Evolutionary conservation across 1,140 invertebrate genomes (phyloP), one percentile per base, ranked within the genome.

Genomic region (Onthophagus taurus): DNA sequence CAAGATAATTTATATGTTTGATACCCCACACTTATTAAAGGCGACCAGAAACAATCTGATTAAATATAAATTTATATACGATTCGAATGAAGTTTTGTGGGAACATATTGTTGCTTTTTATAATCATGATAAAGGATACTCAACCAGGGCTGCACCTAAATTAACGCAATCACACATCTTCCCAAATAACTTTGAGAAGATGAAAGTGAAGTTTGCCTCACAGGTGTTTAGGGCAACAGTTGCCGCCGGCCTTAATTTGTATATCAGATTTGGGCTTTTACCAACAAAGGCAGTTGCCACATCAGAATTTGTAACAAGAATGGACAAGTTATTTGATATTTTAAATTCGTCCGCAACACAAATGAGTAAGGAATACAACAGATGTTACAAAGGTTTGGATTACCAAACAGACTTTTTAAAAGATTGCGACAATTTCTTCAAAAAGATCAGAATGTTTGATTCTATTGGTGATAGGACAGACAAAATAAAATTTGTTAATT

Each of bases 321-420:
- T 26, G 24, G 24, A 26, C 24, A 26, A n/a, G 24, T 26, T 26
- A 26, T 26, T 26, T 26, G 24, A 26, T 26, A 26, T 26, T 26
- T n/a, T 26, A 7, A 26, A 26, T n/a, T 26, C 24, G 7, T 26
- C 24, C 7, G n/a, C 24, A n/a, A 26, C 24, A 26, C 7, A 26
- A 7, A n/a, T n/a, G n/a, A n/a, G 7, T 7, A 26, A 26, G n/a
- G n/a, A 26, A 26, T 26, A 26, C 24, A 26, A 26, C n/a, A 26
- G 24, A 26, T n/a, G 7, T n/a, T 26, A 7, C n/a, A 26, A 26
- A 26, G 7, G 24, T 7, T n/a, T 26, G 7, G 24, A 26, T 26
- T 26, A 26, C n/a, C 24, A 26, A 26, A 26, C 24, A 7, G 7
- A 26, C 7, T 26, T 7, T 26, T n/a, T 26, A 7, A 26, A 7